Evolutionary conservation across 2,113 vertebrate genomes (phyloP).

Genomic region (Eupsittula cactorum): DNA sequence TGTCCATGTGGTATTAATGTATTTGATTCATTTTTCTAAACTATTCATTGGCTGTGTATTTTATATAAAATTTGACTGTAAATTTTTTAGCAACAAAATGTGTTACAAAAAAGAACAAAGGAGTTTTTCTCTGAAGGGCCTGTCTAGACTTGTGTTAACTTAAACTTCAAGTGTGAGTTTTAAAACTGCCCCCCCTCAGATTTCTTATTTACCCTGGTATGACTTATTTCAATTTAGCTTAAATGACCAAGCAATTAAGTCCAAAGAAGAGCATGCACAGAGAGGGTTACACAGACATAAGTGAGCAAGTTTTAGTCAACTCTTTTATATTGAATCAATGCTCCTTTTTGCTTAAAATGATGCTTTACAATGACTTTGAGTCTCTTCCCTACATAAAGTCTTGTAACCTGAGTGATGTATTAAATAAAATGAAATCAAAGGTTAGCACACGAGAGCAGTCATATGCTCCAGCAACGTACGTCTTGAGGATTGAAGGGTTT

Average conservation of each 20-base stretch:
- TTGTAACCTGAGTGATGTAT: neutral
- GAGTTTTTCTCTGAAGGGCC: neutral
- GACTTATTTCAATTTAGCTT: neutral
- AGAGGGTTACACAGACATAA: neutral
- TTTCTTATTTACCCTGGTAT: neutral
- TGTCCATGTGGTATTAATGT: neutral
- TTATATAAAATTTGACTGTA: neutral
- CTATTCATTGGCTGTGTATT: neutral
- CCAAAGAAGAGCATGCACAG: neutral
- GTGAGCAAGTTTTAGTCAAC: neutral
- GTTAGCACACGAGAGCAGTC: constrained; percentile 10
- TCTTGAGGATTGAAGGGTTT: constrained; percentile 53
- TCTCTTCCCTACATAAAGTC: constrained; percentile 6
- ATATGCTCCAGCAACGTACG: neutral
- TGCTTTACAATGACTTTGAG: constrained; percentile 2
- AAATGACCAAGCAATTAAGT: constrained; percentile 9
- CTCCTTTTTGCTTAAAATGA: neutral
- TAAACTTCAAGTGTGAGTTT: neutral
- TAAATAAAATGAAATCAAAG: constrained; percentile 53
- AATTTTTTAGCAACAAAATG: neutral
- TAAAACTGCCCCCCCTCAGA: neutral
- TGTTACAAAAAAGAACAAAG: neutral
- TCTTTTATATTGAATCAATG: neutral
- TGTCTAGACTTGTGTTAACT: neutral
- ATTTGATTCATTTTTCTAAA: neutral